phyloP scores from a whole-genome alignment of 2,113 vertebrate genomes.

The Cisticola juncidis region DNA sequence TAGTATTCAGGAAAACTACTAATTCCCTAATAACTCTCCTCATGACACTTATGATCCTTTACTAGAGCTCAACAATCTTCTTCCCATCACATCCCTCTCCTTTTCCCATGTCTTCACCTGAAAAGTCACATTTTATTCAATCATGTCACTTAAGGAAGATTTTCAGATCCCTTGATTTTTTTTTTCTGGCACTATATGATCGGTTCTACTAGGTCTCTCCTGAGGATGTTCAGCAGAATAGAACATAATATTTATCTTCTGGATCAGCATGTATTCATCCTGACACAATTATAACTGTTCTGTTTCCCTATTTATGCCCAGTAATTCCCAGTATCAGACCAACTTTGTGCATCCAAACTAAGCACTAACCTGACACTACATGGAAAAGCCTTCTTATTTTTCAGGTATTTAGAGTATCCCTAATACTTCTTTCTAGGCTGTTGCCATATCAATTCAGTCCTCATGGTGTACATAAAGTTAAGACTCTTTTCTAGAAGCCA shows the following conservation, averaged over 20 bases:
- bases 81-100: background rate
- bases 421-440: background rate
- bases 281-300: background rate
- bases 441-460: background rate
- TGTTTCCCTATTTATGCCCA: background rate
- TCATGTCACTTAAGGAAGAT: background rate
- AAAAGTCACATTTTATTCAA: background rate
- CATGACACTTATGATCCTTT: rapidly evolving
- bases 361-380: background rate
- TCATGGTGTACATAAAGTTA: background rate
- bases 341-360: background rate
- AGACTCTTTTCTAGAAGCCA: background rate
- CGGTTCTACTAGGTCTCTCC: background rate
- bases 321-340: background rate
- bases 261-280: background rate
- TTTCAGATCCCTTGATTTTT: background rate
- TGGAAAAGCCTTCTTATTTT: background rate
- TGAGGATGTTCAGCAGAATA: background rate
- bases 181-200: background rate
- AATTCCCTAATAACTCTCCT: background rate
- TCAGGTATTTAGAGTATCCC: background rate
- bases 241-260: background rate
- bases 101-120: background rate
- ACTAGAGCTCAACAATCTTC: background rate
- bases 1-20: background rate